Conservation (phyloP, 1,140 invertebrate species). For the Papilio helenus region DNA sequence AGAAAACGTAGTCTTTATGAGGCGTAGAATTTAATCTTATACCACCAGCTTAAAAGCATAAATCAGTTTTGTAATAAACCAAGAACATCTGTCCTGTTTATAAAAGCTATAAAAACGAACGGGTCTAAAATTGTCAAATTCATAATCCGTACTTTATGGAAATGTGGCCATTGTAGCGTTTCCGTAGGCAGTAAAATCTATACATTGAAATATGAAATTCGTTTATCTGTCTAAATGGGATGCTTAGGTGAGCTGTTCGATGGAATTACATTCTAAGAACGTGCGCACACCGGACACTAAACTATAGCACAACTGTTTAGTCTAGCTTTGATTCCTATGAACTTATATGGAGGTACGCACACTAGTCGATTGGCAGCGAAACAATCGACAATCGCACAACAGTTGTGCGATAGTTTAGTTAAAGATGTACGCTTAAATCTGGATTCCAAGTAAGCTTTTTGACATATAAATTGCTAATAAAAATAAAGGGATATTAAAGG, state of each 20-base stretch:
- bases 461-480: too few species aligned
- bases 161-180: constrained; percentile 45
- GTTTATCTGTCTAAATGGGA: not conserved
- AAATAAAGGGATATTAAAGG: not conserved
- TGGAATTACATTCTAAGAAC: not conserved
- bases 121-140: constrained; percentile 42
- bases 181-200: constrained; percentile 26
- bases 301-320: too few species aligned
- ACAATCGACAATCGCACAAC: too few species aligned
- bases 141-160: constrained; percentile 39
- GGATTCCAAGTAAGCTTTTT: not conserved
- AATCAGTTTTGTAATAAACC: constrained; percentile 26
- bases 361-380: too few species aligned
- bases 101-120: constrained; percentile 48
- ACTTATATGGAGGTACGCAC: too few species aligned
- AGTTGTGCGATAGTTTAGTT: too few species aligned
- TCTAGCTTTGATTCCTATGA: too few species aligned
- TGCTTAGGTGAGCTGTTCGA: not conserved
- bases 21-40: constrained; percentile 22
- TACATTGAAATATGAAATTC: constrained; percentile 10
- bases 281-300: too few species aligned
- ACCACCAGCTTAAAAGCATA: constrained; percentile 10
- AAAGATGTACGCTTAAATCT: not conserved
- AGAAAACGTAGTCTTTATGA: not conserved
- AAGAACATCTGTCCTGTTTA: constrained; percentile 45